phyloP scores from a whole-genome alignment of 2,888 invertebrate species.

The Yponomeuta malinellus region DNA sequence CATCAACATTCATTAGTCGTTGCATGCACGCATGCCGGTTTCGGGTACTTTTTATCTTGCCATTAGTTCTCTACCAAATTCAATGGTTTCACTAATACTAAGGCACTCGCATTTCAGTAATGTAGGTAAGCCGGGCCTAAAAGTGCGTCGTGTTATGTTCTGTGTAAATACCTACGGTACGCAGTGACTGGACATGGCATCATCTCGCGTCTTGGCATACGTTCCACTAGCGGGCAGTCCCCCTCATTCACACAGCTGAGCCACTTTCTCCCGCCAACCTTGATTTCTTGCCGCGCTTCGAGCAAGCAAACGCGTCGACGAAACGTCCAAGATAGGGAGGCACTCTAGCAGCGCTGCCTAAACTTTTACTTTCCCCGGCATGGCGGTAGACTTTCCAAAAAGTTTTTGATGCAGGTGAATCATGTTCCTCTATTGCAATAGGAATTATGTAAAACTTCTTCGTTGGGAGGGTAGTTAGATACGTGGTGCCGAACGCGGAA shows the following conservation, averaged over 20 bases:
- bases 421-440: not conserved
- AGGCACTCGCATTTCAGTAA: no score
- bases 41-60: no score
- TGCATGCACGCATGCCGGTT: no score
- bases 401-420: slow-evolving; percentile 19
- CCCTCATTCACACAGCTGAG: slow-evolving; percentile 38
- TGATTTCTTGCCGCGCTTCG: slow-evolving; percentile 52
- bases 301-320: slow-evolving; percentile 33
- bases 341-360: slow-evolving; percentile 32
- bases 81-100: no score
- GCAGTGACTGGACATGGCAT: not conserved
- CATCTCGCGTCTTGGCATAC: not conserved
- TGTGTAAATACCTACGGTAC: not conserved
- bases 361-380: slow-evolving; percentile 65
- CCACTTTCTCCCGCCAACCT: slow-evolving; percentile 71
- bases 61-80: no score
- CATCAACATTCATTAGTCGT: no score
- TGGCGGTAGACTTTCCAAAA: slow-evolving; percentile 27
- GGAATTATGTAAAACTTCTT: slow-evolving; percentile 18
- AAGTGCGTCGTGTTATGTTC: not conserved
- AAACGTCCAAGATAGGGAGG: slow-evolving; percentile 50
- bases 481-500: slow-evolving; percentile 26
- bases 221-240: slow-evolving; percentile 17
- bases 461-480: not conserved
- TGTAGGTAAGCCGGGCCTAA: not conserved